Evolutionary conservation across 2,888 invertebrate species (phyloP).

Genomic region (Adelphocoris suturalis): DNA sequence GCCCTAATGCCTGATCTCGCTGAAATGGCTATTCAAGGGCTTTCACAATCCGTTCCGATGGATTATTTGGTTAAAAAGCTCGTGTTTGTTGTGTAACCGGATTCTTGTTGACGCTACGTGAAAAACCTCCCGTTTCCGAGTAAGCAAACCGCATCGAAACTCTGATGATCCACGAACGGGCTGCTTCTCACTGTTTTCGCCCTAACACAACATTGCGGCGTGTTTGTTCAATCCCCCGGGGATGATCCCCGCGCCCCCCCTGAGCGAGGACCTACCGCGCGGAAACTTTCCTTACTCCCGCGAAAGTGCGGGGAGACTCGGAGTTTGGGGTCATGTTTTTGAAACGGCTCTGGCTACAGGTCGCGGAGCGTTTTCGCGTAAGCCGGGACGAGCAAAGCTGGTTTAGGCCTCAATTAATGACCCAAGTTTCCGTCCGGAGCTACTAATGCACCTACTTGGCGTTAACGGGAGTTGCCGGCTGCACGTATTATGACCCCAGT

Average conservation of each 20-base stretch:
- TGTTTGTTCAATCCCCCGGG: background rate
- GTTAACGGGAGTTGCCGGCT: conserved; percentile 14
- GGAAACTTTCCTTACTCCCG: background rate
- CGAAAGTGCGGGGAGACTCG: background rate
- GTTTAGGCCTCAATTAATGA: background rate
- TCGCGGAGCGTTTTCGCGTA: background rate
- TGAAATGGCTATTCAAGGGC: background rate
- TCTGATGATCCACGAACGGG: background rate
- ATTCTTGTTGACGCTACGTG: background rate
- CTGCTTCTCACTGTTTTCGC: background rate
- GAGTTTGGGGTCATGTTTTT: conserved; percentile 2
- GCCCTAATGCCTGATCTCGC: background rate
- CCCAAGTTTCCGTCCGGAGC: background rate
- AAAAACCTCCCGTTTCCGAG: background rate
- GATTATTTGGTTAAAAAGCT: background rate
- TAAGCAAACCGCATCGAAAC: background rate
- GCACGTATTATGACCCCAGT: conserved; percentile 14
- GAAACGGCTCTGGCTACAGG: background rate
- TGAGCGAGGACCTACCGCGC: background rate
- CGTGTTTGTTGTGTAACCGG: background rate
- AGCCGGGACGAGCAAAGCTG: background rate
- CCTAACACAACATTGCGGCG: background rate
- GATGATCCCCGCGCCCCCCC: background rate
- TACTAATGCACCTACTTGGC: conserved; percentile 19
- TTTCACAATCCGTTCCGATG: background rate